These are phyloP conservation scores for Noctilio leporinus DNA, from an alignment of 2,113 vertebrate species.

Conservation along the genomic window DNA sequence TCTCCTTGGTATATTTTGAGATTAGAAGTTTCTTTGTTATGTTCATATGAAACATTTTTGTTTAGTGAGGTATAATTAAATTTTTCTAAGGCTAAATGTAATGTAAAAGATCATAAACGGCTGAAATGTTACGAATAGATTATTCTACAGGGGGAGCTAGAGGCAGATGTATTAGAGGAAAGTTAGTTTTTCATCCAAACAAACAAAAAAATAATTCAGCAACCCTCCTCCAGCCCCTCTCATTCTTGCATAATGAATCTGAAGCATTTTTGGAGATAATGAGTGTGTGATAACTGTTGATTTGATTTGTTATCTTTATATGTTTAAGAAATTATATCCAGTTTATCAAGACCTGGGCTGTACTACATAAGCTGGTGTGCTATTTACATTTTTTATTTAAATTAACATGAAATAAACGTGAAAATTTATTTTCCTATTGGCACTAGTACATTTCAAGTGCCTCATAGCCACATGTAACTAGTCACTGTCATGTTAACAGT, in stretches of 20 bases:
- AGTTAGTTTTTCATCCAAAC: background rate
- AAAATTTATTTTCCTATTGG: background rate
- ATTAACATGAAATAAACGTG: background rate
- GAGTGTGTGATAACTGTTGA: background rate
- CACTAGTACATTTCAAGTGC: background rate
- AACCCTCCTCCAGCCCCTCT: background rate
- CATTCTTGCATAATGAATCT: background rate
- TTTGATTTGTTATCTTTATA: background rate
- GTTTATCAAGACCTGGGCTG: background rate
- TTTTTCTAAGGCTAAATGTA: background rate
- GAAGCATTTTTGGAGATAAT: background rate
- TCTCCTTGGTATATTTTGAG: background rate
- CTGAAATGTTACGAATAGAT: background rate
- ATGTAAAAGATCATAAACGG: background rate
- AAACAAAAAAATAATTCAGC: no score
- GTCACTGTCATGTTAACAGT: background rate
- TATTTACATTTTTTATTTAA: background rate
- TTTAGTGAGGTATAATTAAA: background rate
- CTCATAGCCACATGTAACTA: fast-evolving
- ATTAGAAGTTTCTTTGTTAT: background rate
- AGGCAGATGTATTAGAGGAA: background rate
- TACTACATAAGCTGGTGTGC: background rate
- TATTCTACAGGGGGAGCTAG: background rate
- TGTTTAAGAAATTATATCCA: background rate
- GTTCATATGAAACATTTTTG: background rate